Evolutionary conservation across 2,113 vertebrate genomes (phyloP).

Genomic region (Ardeotis arabs): DNA sequence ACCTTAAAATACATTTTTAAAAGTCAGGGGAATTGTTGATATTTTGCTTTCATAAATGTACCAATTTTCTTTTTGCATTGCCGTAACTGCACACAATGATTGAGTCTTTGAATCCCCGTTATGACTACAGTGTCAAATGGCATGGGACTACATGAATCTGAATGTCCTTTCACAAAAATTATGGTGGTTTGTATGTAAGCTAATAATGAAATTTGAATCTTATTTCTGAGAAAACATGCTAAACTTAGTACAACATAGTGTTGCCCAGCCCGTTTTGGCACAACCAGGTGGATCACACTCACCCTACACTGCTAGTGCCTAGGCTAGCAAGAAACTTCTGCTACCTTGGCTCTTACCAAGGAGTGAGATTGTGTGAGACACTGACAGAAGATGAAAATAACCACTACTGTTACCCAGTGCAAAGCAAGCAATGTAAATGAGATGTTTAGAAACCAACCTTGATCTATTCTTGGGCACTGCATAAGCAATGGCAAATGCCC

Average conservation of each 20-base stretch:
- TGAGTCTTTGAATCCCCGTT: background rate
- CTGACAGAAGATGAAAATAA: background rate
- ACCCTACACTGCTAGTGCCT: rapidly evolving
- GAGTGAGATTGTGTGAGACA: background rate
- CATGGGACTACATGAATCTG: background rate
- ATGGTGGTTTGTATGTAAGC: background rate
- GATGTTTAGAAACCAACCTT: background rate
- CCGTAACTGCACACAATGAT: background rate
- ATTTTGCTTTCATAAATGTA: background rate
- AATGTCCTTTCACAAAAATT: background rate
- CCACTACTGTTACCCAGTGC: background rate
- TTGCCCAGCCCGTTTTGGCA: background rate
- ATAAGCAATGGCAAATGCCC: background rate
- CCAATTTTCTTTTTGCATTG: background rate
- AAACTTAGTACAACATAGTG: rapidly evolving
- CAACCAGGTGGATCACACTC: too few relatives aligned
- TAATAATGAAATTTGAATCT: background rate
- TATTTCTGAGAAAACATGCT: background rate
- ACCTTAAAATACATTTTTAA: background rate
- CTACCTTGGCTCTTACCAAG: rapidly evolving
- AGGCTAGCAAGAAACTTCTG: background rate
- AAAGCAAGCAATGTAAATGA: background rate
- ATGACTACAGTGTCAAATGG: background rate
- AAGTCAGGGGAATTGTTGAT: background rate
- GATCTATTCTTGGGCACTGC: rapidly evolving